Evolutionary conservation across 1,140 invertebrate genomes (phyloP), one percentile per base, ranked within the genome.

Genomic region (Schlechtendalia chinensis): DNA sequence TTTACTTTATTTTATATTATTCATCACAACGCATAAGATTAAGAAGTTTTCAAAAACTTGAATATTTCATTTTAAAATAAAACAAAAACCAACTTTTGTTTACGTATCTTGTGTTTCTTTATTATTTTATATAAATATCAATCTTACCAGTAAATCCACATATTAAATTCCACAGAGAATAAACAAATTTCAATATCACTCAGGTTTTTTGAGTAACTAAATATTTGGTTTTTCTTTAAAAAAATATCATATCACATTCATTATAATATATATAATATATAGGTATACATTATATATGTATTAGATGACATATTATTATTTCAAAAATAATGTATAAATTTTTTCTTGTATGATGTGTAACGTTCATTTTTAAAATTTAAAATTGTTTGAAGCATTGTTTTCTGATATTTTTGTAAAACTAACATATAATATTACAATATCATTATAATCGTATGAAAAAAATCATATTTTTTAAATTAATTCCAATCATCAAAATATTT

Each of bases 41-140:
- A 12, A 61, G 10, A 63, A 8, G 19, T 39, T 65, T n/a, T 1
- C 10, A 4, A 29, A 32, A 63, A 63, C 27, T 39, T 65, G 19
- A n/a, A 65, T n/a, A 39, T 65, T 65, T 19, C 19, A 39, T 65
- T 65, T 65, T 65, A n/a, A 65, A 65, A 39, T 65, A 39, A 50
- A 39, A 39, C 10, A 39, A 39, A 39, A 32, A 3, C 32, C 17
- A 67, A 45, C 0, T 32, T 32, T 63, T 63, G 16, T 32, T 32
- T 63, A 32, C 19, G 29, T n/a, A 63, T 32, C 6, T 5, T 16
- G 1, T 50, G 47, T 50, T 50, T 14, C 14, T 50, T 50, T 50
- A 32, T 29, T 27, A 29, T 61, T 63, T 63, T 63, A 19, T 1
- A 32, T 63, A 63, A 63, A 63, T 63, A 63, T 32, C 61, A 32